phyloP scores from a whole-genome alignment of 2,113 vertebrate species.

The Chamaea fasciata region DNA sequence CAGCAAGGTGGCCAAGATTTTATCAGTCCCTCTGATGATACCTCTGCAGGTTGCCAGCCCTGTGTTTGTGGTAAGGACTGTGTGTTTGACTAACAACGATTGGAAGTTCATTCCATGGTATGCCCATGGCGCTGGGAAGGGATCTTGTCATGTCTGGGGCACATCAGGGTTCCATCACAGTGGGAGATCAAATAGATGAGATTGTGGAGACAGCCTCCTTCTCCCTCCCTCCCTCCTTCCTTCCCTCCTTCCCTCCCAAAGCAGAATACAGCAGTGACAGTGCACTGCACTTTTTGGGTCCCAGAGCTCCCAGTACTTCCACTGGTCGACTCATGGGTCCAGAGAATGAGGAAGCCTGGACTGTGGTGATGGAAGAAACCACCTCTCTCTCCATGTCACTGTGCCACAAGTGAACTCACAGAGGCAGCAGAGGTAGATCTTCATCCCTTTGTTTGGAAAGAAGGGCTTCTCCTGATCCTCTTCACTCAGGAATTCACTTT shows the following conservation, averaged over 20 bases:
- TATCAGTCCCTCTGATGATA: not conserved
- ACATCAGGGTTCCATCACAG: not conserved
- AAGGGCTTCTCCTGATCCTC: not conserved
- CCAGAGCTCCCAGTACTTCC: not conserved
- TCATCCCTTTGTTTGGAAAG: not conserved
- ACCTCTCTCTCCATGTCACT: not conserved
- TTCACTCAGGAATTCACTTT: not conserved
- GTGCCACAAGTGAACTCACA: not conserved
- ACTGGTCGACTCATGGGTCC: not conserved
- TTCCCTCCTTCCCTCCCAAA: not conserved
- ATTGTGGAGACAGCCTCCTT: not conserved
- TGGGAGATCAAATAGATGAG: not conserved
- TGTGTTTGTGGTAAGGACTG: rapidly evolving
- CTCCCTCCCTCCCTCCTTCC: not conserved
- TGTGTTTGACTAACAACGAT: not conserved
- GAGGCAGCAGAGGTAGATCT: not conserved
- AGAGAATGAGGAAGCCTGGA: not conserved
- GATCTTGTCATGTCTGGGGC: not conserved
- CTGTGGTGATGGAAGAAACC: not conserved
- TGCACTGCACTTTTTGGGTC: not conserved
- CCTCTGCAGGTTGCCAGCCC: not conserved
- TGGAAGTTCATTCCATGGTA: not conserved
- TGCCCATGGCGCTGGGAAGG: rapidly evolving
- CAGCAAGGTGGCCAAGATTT: not conserved
- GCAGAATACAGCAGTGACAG: not conserved